These are phyloP conservation scores for Sinocyclocheilus grahami DNA, from an alignment of 2,113 vertebrate species.

Conservation along the genomic window DNA sequence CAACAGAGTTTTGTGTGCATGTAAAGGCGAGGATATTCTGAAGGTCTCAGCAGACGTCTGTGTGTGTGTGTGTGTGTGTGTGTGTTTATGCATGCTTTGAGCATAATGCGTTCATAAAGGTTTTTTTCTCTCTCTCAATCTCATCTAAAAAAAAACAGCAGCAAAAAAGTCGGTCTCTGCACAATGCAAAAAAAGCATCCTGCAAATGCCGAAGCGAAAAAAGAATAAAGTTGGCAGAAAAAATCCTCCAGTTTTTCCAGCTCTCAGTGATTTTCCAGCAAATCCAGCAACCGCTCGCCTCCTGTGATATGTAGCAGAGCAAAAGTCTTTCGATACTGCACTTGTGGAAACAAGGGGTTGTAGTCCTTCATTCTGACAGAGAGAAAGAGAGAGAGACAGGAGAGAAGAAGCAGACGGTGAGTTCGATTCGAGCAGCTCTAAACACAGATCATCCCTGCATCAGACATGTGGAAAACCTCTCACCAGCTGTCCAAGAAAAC, in stretches of 20 bases:
- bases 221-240: constrained; percentile 51
- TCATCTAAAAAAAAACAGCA: constrained; percentile 80
- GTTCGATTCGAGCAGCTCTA: not conserved
- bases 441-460: not conserved
- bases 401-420: constrained; percentile 35
- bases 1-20: constrained; percentile 66
- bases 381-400: constrained; percentile 50
- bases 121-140: constrained; percentile 67
- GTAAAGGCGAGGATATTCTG: constrained; percentile 39
- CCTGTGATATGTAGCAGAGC: constrained; percentile 83
- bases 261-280: constrained; percentile 73
- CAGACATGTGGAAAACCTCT: not conserved
- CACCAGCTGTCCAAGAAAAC: not conserved
- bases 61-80: constrained; percentile 62
- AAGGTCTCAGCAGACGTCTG: constrained; percentile 23
- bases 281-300: constrained; percentile 78
- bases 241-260: constrained; percentile 69
- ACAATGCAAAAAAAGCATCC: constrained; percentile 70
- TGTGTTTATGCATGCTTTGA: constrained; percentile 80
- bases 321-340: constrained; percentile 75
- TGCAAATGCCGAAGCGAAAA: constrained; percentile 76
- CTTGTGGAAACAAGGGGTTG: constrained; percentile 83
- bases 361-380: constrained; percentile 78
- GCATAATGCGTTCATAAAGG: constrained; percentile 82
- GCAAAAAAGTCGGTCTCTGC: constrained; percentile 82